These are phyloP conservation scores for Adelognathus sp. DNA, from an alignment of 2,888 invertebrate genomes.

Conservation along the genomic window DNA sequence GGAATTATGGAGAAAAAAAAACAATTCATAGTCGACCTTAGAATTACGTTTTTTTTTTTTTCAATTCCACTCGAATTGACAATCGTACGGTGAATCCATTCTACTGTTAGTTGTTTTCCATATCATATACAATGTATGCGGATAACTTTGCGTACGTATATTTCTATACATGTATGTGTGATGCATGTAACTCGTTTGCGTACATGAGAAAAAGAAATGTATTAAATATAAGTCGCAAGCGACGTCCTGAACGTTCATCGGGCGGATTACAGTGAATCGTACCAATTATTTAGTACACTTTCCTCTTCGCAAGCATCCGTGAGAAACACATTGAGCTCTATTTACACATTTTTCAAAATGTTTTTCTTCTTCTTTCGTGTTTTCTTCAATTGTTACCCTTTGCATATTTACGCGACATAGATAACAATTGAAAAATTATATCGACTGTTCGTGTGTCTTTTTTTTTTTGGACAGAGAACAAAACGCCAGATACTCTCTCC, in stretches of 20 bases:
- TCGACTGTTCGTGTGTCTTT: background rate
- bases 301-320: conserved; percentile 46
- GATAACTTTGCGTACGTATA: conserved; percentile 20
- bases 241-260: conserved; percentile 58
- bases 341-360: conserved; percentile 31
- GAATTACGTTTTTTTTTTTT: conserved; percentile 12
- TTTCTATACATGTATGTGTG: background rate
- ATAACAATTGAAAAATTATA: conserved; percentile 19
- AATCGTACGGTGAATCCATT: background rate
- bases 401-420: background rate
- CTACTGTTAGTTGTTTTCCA: conserved; percentile 3
- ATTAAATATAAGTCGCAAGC: conserved; percentile 38
- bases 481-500: background rate
- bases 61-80: conserved; percentile 55
- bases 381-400: background rate
- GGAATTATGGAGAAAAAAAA: conserved; percentile 3
- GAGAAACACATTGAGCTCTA: conserved; percentile 54
- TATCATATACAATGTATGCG: conserved; percentile 50
- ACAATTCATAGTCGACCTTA: conserved; percentile 22
- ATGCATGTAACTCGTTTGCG: conserved; percentile 9
- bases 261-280: conserved; percentile 68
- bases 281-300: conserved; percentile 53
- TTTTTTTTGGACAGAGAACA: background rate
- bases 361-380: background rate
- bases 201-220: conserved; percentile 22